Conservation (phyloP, 2,113 vertebrate species). For the Isurus oxyrinchus region DNA sequence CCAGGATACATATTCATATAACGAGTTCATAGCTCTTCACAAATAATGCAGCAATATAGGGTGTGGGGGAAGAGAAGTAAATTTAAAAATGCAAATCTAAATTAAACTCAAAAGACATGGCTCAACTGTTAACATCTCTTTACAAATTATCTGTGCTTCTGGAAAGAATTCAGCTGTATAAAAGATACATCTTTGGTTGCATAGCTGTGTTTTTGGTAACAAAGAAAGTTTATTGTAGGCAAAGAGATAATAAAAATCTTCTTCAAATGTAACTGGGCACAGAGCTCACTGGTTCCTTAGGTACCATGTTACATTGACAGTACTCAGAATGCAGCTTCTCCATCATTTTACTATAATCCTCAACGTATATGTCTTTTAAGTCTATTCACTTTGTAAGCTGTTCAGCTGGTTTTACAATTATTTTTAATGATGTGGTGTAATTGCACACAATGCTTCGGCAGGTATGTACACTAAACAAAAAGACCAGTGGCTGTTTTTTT, state of each 20-base stretch:
- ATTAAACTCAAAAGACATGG: background rate
- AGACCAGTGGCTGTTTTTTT: background rate
- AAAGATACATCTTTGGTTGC: background rate
- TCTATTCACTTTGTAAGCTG: background rate
- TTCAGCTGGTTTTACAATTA: background rate
- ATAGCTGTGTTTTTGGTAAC: background rate
- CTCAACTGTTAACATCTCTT: background rate
- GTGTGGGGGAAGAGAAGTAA: background rate
- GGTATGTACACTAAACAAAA: conserved; percentile 9
- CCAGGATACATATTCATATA: background rate
- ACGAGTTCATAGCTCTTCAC: background rate
- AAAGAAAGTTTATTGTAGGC: background rate
- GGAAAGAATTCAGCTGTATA: background rate
- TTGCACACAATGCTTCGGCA: background rate
- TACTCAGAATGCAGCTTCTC: conserved; percentile 42
- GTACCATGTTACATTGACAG: conserved; percentile 80
- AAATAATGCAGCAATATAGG: background rate
- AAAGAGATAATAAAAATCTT: conserved; percentile 75
- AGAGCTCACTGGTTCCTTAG: conserved; percentile 79
- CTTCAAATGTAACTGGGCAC: conserved; percentile 83
- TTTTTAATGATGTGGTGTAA: background rate
- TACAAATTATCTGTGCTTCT: background rate
- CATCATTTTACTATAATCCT: conserved; percentile 41
- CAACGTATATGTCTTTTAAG: background rate
- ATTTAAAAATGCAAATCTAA: background rate